These are phyloP conservation scores for Pangasius macronema DNA, from an alignment of 2,797 vertebrate species.

Conservation along the genomic window DNA sequence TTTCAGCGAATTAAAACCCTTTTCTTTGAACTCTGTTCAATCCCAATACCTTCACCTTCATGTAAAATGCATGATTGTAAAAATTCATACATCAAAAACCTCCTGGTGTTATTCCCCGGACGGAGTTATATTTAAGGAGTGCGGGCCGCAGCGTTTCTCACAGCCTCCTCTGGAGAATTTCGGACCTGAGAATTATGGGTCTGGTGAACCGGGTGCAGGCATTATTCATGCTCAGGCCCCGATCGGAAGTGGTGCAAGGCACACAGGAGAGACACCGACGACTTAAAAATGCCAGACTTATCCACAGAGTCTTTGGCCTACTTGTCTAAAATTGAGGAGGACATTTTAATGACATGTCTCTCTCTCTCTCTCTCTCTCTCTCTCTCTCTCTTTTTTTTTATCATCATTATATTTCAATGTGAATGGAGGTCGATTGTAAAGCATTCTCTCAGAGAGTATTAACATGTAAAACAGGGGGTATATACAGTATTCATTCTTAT, in stretches of 20 bases:
- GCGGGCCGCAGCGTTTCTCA: constrained; percentile 56
- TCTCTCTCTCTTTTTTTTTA: no score
- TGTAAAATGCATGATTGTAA: constrained; percentile 54
- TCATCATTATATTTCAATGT: constrained; percentile 8
- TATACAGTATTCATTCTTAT: neutral
- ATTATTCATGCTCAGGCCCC: constrained; percentile 56
- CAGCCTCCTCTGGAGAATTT: constrained; percentile 51
- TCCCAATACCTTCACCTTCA: constrained; percentile 41
- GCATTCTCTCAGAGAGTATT: constrained; percentile 6
- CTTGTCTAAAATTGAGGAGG: constrained; percentile 50
- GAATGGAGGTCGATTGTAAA: constrained; percentile 23
- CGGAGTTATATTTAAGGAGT: constrained; percentile 60
- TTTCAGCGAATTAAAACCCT: constrained; percentile 10
- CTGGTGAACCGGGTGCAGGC: constrained; percentile 54
- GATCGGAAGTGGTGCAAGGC: constrained; percentile 36
- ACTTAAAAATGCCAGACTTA: constrained; percentile 48
- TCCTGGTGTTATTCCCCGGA: constrained; percentile 49
- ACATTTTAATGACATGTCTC: constrained; percentile 48
- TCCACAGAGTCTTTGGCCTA: constrained; percentile 58
- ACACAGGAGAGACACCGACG: constrained; percentile 27
- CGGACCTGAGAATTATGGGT: constrained; percentile 56
- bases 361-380: no score
- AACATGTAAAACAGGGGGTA: neutral
- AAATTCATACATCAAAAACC: constrained; percentile 54
- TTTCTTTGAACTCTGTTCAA: constrained; percentile 16